Base-by-base conservation (phyloP, 2,888 invertebrate species). In the Melitaea athalia region DNA sequence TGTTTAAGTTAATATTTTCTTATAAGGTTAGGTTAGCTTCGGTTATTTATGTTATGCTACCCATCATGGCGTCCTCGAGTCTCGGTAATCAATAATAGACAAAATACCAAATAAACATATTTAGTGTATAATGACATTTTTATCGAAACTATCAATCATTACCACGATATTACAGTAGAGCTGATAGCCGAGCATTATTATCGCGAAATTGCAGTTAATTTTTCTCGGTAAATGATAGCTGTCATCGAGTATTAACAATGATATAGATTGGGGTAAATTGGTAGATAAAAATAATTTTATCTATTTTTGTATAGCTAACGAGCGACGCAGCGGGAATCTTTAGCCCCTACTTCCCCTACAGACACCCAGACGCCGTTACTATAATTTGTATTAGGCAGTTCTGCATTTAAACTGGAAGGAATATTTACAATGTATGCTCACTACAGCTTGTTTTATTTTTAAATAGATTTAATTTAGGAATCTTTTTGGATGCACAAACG, bases 241-340 rank as follows among this genome's bases (percentile, higher is more conserved):
- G 89, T 89, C 90, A 85, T 83, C 85, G 80, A 74, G 74, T 71
- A 78, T 79, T 79, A 78, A 86, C 88, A 87, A 88, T 86, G 82
- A 83, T 82, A 80, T 79, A 84, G 86, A 90, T 87, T 91, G 90
- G 89, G 88, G 88, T 90, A 91, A 91, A 91, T 89, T 89, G 91
- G 85, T 85, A 86, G 87, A 91, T 90, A 88, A 90, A 87, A 91
- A 90, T 89, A 89, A 92, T 89, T 38, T 86, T 86, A 89, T 90
- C 85, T 84, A 78, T 83, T 79, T 86, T 83, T 83, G 80, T 82
- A 82, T 82, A 85, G 88, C 87, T 91, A 91, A 90, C 89, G 88
- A 89, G 83, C 82, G 76, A 76, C 83, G 67, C 88, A 79, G 86
- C 87, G 85, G 91, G 92, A 87, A 77, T 78, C 80, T 83, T 78